Evolutionary conservation across 1,140 invertebrate genomes (phyloP).

Genomic region (Pseudomyrmex cubaensis): DNA sequence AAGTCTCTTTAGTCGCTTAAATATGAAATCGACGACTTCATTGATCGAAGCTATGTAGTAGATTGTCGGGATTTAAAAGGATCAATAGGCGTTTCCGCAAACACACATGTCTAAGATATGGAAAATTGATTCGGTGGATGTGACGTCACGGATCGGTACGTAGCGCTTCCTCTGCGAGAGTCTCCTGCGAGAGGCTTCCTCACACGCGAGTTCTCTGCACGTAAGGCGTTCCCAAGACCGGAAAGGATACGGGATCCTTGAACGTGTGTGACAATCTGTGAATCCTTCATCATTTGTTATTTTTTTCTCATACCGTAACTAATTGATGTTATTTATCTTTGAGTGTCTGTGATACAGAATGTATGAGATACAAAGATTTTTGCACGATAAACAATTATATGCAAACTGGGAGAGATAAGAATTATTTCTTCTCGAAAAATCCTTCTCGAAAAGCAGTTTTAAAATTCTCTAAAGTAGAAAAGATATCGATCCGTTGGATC

Average conservation of each 20-base stretch:
- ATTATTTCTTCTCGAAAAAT: neutral
- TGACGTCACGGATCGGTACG: slow-evolving; percentile 71
- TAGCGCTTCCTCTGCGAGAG: slow-evolving; percentile 64
- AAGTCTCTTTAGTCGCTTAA: neutral
- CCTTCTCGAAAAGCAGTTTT: neutral
- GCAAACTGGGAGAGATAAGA: neutral
- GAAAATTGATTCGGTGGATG: slow-evolving; percentile 74
- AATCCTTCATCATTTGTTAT: neutral
- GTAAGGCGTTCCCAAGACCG: slow-evolving; percentile 5
- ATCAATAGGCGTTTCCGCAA: slow-evolving; percentile 21
- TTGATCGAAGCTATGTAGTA: slow-evolving; percentile 2
- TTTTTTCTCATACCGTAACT: slow-evolving; percentile 20
- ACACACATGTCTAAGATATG: slow-evolving; percentile 30
- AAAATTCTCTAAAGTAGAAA: neutral
- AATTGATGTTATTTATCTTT: neutral
- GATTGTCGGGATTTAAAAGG: neutral
- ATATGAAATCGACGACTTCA: neutral
- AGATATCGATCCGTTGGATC: neutral
- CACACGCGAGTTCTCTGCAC: slow-evolving; percentile 4
- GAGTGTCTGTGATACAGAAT: neutral
- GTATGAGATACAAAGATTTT: neutral
- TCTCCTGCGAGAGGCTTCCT: slow-evolving; percentile 52
- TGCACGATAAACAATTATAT: neutral
- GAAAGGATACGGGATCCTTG: slow-evolving; percentile 2
- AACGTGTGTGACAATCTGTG: too few species aligned